Base-by-base conservation (phyloP, 2,888 invertebrate genomes). In the Apotomis capreana region DNA sequence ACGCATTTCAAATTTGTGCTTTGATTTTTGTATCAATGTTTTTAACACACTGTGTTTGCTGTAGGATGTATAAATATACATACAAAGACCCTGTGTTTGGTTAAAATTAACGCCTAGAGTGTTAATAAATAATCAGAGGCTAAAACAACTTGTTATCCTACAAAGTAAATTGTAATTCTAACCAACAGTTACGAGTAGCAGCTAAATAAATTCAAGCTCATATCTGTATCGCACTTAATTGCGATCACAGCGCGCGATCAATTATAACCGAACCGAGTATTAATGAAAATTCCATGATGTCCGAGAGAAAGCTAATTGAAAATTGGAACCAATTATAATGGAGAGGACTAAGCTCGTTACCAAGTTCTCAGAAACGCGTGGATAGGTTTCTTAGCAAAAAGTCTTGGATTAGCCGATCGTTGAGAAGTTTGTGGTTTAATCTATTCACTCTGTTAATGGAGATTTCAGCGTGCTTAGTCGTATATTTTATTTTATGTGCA, bases 291-390 rank as follows among this genome's bases (percentile, higher is more conserved):
- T 74, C 76, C 71, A 76, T 77, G 71, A 74, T 76, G 77, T 76
- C 77, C 76, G 75, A 60, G 65, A 52, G 74, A 71, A 67, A 74
- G 77, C 77, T 80, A 74, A 79, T 77, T 78, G 79, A 77, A 76
- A 81, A 83, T 78, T 79, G 76, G 76, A 77, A 77, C 72, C 77
- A 78, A 81, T 79, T 77, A 79, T 70, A 74, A 76, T 74, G 75
- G 76, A 76, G 78, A 49, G 70, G 73, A 71, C 65, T 79, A 77
- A 40, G 54, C 57, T 68, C 44, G 67, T 61, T 71, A 62, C 58
- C 36, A 52, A 46, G 51, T 71, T 68, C 71, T 57, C 13, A 44
- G 71, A 71, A 71, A 26, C 13, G 60, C n/a, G 52, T 37, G 40
- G 36, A 46, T 37, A 44, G 70, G 15, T 60, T 40, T 55, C 44